phyloP scores from a whole-genome alignment of 2,888 invertebrate species.

The Drepanosiphum platanoidis region DNA sequence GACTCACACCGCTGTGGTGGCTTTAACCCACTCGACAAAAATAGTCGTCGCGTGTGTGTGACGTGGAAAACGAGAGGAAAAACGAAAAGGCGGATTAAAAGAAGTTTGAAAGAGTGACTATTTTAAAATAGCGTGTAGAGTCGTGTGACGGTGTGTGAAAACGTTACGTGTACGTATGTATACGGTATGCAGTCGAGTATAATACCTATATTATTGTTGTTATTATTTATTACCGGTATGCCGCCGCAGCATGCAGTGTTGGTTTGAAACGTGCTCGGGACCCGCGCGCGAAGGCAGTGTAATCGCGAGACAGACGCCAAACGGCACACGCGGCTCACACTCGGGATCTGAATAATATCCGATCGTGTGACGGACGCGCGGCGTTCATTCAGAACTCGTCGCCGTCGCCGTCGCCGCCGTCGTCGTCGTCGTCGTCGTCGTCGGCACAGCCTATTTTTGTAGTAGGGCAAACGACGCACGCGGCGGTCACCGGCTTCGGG shows the following conservation, averaged over 20 bases:
- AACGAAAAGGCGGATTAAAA: too few species aligned
- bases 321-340: constrained; percentile 4
- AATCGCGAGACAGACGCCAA: neutral
- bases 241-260: too few species aligned
- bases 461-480: neutral
- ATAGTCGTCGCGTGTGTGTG: too few species aligned
- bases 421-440: neutral
- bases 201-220: too few species aligned
- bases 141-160: too few species aligned
- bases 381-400: neutral
- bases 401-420: neutral
- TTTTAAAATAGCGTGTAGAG: too few species aligned
- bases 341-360: neutral
- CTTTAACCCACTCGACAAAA: too few species aligned
- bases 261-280: too few species aligned
- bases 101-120: too few species aligned
- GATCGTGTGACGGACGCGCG: neutral
- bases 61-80: too few species aligned
- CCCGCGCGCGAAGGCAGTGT: neutral
- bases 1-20: too few species aligned
- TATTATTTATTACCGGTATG: too few species aligned
- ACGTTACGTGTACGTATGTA: neutral
- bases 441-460: constrained; percentile 3
- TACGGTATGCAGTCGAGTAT: neutral
- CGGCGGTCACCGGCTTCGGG: neutral